A percentile compares a stretch with the other conserved stretches of the same genome.
phyloP scores from a whole-genome alignment of 1,140 invertebrate genomes.

The Dendroctonus ponderosae region DNA sequence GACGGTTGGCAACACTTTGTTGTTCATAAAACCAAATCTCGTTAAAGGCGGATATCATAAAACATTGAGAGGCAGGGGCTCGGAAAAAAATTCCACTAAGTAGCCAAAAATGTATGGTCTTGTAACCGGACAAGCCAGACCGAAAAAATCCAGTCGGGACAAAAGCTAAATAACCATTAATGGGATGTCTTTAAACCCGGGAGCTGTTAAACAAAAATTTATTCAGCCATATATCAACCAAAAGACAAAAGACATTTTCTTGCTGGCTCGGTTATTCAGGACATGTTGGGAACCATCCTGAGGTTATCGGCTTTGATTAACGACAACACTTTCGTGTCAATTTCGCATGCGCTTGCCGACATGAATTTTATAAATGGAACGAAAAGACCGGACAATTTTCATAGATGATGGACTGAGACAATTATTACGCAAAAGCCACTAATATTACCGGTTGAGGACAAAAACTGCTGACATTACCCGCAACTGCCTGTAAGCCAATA shows the following conservation, averaged over 20 bases:
- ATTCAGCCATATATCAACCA: conserved; percentile 27
- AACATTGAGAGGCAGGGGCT: neutral
- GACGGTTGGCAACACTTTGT: too few relatives aligned
- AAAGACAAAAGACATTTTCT: conserved; percentile 34
- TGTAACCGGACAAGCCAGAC: conserved; percentile 7
- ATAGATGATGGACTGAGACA: too few relatives aligned
- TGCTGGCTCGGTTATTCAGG: conserved; percentile 11
- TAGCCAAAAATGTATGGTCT: conserved; percentile 22
- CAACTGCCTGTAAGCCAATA: neutral
- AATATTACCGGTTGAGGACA: neutral
- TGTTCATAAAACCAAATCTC: too few relatives aligned
- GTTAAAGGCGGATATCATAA: neutral
- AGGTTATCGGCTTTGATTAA: conserved; percentile 2
- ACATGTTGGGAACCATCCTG: conserved; percentile 14
- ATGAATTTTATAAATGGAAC: too few relatives aligned
- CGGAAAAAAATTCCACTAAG: conserved; percentile 7
- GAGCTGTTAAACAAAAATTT: conserved; percentile 32
- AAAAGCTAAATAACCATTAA: conserved; percentile 32
- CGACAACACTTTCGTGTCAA: neutral
- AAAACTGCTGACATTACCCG: neutral
- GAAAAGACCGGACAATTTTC: too few relatives aligned
- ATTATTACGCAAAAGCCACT: too few relatives aligned
- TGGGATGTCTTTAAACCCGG: conserved; percentile 30
- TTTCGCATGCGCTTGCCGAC: neutral
- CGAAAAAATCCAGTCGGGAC: conserved; percentile 17